A percentile compares a stretch with the other conserved stretches of the same genome.
These are phyloP conservation scores for Dromaius novaehollandiae DNA, from an alignment of 2,113 vertebrate genomes.

Conservation along the genomic window DNA sequence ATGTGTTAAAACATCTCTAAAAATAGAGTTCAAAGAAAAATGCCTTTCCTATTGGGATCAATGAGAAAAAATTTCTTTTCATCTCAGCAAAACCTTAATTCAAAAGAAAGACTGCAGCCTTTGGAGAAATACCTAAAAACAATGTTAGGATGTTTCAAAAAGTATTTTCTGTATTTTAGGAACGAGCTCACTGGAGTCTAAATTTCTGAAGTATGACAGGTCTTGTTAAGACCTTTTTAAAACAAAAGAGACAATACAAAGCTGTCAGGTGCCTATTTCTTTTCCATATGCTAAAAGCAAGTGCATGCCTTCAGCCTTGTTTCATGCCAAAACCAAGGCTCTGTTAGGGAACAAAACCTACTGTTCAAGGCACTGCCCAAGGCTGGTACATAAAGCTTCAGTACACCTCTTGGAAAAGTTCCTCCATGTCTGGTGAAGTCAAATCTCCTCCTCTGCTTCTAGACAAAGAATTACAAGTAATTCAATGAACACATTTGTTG, in stretches of 20 bases:
- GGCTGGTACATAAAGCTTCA: background rate
- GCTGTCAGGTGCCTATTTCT: background rate
- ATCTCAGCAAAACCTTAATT: conserved; percentile 64
- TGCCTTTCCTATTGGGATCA: conserved; percentile 55
- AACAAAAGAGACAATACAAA: conserved; percentile 19
- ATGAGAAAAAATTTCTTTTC: conserved; percentile 56
- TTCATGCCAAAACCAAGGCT: background rate
- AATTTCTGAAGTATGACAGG: conserved; percentile 31
- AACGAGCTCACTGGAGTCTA: conserved; percentile 38
- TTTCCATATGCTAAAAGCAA: background rate
- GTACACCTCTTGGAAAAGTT: background rate
- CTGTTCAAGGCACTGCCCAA: background rate
- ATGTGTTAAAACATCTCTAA: conserved; percentile 52
- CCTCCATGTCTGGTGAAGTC: background rate
- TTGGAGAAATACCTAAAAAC: conserved; percentile 53
- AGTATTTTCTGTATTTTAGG: conserved; percentile 33
- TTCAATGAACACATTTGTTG: background rate
- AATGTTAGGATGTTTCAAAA: conserved; percentile 48
- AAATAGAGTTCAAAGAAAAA: conserved; percentile 71
- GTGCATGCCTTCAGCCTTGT: background rate
- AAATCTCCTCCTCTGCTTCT: background rate
- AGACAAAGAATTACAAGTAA: background rate
- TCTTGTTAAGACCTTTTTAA: conserved; percentile 45
- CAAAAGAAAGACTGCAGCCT: conserved; percentile 55
- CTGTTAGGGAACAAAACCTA: background rate